A percentile compares a stretch with the other conserved stretches of the same genome.
Conservation (phyloP, 1,140 invertebrate genomes). For the Lucilia cuprina region DNA sequence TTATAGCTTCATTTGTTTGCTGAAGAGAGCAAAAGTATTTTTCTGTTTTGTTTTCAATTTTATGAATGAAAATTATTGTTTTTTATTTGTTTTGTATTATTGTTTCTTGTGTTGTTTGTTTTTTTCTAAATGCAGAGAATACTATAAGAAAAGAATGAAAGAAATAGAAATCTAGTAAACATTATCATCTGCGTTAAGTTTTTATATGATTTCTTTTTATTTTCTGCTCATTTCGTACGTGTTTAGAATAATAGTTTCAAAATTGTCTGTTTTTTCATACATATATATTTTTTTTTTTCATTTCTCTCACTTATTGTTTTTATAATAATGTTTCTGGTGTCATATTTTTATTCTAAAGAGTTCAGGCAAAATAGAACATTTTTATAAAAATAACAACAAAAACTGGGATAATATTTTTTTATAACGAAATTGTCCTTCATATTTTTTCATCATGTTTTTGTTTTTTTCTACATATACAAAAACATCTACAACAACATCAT, state of each 20-base stretch:
- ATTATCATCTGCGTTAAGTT: background rate
- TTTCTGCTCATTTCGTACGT: constrained; percentile 11
- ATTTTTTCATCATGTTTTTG: background rate
- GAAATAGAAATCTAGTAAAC: background rate
- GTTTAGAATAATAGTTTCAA: constrained; percentile 31
- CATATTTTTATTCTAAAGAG: constrained; percentile 31
- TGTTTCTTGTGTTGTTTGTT: background rate
- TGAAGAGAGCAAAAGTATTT: background rate
- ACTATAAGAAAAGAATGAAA: background rate
- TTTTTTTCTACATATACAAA: background rate
- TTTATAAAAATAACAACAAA: background rate
- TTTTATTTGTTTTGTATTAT: too few species aligned
- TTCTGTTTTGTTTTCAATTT: background rate
- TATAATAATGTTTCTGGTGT: background rate
- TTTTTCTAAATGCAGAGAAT: background rate
- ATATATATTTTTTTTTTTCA: background rate
- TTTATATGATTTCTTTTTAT: background rate
- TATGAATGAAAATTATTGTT: too few species aligned
- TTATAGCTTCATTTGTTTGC: background rate
- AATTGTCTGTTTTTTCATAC: background rate
- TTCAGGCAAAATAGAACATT: background rate
- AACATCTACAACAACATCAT: background rate
- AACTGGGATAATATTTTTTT: background rate
- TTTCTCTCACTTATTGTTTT: background rate
- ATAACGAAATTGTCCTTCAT: background rate